phyloP scores from a whole-genome alignment of 2,888 invertebrate species.

The Octodonta nipae region DNA sequence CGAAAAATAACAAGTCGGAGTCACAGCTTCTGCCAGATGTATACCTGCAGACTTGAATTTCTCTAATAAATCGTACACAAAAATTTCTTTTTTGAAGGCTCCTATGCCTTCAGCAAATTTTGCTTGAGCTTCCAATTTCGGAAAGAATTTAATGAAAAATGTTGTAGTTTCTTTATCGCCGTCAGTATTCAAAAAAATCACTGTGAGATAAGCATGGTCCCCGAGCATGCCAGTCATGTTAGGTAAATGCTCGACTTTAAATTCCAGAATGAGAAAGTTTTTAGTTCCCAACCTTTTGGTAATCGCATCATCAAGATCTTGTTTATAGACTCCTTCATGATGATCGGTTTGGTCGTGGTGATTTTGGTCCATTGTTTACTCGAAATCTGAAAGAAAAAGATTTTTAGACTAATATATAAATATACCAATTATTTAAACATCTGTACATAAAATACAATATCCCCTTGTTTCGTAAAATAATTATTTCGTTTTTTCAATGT shows the following conservation, averaged over 20 bases:
- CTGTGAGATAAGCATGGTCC: conserved; percentile 20
- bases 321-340: no score
- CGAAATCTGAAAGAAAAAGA: no score
- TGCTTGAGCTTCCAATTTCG: conserved; percentile 16
- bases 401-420: no score
- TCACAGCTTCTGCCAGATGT: conserved; percentile 20
- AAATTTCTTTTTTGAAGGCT: conserved; percentile 23
- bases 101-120: conserved; percentile 22
- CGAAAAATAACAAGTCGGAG: conserved; percentile 28
- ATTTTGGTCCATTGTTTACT: no score
- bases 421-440: neutral
- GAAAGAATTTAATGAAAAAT: conserved; percentile 27
- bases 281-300: no score
- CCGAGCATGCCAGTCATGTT: conserved; percentile 22
- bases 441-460: neutral
- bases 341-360: no score
- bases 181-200: conserved; percentile 13
- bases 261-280: conserved; percentile 15
- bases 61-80: conserved; percentile 20
- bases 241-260: conserved; percentile 12
- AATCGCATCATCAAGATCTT: no score
- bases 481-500: no score
- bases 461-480: no score
- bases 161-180: conserved; percentile 11
- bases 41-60: conserved; percentile 14